Conservation (phyloP, 64 coral and sea anemone genomes). For the Trachythela sp. region DNA sequence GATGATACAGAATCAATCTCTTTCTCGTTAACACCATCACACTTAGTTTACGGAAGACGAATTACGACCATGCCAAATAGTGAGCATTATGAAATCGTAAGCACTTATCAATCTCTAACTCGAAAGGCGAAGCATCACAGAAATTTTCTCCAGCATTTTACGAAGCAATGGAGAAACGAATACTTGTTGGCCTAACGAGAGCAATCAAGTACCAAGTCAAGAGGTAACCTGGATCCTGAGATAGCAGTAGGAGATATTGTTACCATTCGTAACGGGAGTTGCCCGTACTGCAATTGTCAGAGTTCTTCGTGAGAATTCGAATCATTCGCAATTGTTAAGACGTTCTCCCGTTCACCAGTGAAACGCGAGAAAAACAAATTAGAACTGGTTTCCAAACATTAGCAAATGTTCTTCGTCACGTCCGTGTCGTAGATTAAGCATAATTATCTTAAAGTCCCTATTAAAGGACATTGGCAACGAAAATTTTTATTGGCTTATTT, state of each 20-base stretch:
- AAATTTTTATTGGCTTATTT: too few relatives aligned
- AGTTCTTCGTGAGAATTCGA: too few relatives aligned
- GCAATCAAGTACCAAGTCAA: background rate
- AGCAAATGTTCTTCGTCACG: too few relatives aligned
- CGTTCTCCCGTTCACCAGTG: too few relatives aligned
- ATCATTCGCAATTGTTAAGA: too few relatives aligned
- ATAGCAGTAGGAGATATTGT: conserved; percentile 21
- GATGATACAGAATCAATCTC: conserved; percentile 30
- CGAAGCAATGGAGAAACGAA: background rate
- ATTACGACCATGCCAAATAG: conserved; percentile 21
- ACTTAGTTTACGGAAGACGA: too few relatives aligned
- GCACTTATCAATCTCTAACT: background rate
- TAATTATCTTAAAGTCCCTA: too few relatives aligned
- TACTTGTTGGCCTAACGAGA: conserved; percentile 1
- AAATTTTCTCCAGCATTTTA: background rate
- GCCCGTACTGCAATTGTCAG: too few relatives aligned
- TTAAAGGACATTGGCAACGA: too few relatives aligned
- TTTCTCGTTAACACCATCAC: conserved; percentile 15
- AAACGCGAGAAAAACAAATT: too few relatives aligned
- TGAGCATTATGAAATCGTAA: conserved; percentile 4
- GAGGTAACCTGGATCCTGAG: background rate
- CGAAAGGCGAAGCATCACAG: background rate
- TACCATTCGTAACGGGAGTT: conserved; percentile 14
- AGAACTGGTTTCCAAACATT: too few relatives aligned
- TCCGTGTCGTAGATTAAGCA: too few relatives aligned